Evolutionary conservation across 2,113 vertebrate genomes (phyloP).

Genomic region (Engystomops pustulosus): DNA sequence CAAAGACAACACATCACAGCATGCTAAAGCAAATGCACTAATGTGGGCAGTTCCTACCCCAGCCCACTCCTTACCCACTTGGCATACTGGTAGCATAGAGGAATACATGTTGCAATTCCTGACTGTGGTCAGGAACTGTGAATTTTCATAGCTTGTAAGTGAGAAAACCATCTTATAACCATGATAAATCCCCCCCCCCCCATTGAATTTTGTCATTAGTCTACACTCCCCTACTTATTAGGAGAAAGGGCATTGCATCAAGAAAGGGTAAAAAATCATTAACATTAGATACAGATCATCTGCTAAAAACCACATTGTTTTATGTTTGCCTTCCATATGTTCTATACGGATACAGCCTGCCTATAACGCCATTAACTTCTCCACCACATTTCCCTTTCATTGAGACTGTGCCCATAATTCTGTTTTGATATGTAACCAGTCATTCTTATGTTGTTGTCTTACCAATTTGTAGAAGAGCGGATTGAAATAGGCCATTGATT

Average conservation of each 20-base stretch:
- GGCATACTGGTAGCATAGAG: too few relatives aligned
- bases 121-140: too few relatives aligned
- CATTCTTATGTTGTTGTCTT: neutral
- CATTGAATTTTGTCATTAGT: too few relatives aligned
- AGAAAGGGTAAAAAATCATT: neutral
- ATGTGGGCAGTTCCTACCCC: too few relatives aligned
- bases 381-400: neutral
- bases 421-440: neutral
- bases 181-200: too few relatives aligned
- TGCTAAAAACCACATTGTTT: neutral
- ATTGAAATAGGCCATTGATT: slow-evolving; percentile 14
- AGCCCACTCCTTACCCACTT: too few relatives aligned
- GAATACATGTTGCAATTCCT: too few relatives aligned
- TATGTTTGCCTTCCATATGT: neutral
- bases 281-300: neutral
- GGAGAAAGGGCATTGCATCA: neutral
- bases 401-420: neutral
- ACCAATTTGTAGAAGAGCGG: neutral
- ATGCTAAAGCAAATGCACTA: too few relatives aligned
- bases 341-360: neutral
- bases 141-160: neutral
- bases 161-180: too few relatives aligned
- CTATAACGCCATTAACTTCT: neutral
- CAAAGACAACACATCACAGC: too few relatives aligned
- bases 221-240: neutral